These are phyloP conservation scores for Synodontis membranacea DNA, from an alignment of 2,113 vertebrate species.

Conservation along the genomic window DNA sequence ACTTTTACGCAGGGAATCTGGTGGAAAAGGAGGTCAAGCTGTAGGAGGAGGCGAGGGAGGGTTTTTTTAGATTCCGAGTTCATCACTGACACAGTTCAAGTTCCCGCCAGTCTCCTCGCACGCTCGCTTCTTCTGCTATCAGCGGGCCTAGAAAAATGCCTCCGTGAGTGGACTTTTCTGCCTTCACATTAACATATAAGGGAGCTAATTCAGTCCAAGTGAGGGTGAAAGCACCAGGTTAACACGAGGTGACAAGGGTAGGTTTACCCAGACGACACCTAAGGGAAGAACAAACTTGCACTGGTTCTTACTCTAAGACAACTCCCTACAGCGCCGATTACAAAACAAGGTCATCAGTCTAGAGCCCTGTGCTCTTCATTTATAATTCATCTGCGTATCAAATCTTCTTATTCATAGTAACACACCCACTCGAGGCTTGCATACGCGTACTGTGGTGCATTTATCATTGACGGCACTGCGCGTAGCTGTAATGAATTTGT, in stretches of 20 bases:
- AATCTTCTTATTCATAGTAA: slow-evolving; percentile 46
- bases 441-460: slow-evolving; percentile 25
- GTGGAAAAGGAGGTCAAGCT: slow-evolving; percentile 11
- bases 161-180: slow-evolving; percentile 26
- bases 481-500: slow-evolving; percentile 48
- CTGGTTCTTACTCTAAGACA: slow-evolving; percentile 20
- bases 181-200: slow-evolving; percentile 40
- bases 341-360: slow-evolving; percentile 32
- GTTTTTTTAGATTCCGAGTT: neutral
- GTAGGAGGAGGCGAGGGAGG: slow-evolving; percentile 4
- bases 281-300: neutral
- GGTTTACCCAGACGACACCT: slow-evolving; percentile 19
- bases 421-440: slow-evolving; percentile 34
- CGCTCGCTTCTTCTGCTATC: neutral
- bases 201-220: slow-evolving; percentile 21
- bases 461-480: slow-evolving; percentile 35
- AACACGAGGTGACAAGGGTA: neutral
- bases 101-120: slow-evolving; percentile 15
- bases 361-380: slow-evolving; percentile 30
- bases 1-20: slow-evolving; percentile 11
- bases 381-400: slow-evolving; percentile 39
- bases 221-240: neutral
- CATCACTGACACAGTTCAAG: slow-evolving; percentile 19
- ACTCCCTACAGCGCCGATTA: neutral
- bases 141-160: slow-evolving; percentile 1